Evolutionary conservation across 2,113 vertebrate species (phyloP).

Genomic region (Cebidichthys violaceus): DNA sequence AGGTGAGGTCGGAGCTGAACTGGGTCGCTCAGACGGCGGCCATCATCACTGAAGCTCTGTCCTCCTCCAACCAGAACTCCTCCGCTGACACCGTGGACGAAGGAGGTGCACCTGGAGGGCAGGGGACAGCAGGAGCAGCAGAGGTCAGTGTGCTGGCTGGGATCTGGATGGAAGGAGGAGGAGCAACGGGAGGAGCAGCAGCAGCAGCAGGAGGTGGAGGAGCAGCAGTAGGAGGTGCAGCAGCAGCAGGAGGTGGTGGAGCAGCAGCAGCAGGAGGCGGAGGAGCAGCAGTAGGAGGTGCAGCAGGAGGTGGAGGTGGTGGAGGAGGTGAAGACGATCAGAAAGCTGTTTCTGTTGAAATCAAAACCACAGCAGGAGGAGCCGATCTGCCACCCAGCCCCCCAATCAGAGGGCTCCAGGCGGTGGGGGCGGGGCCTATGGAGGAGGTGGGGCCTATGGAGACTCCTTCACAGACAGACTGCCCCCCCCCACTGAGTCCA

Average conservation of each 20-base stretch:
- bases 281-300: neutral
- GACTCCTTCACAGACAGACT: conserved; percentile 63
- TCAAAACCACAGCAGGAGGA: conserved; percentile 50
- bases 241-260: neutral
- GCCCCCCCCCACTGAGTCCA: conserved; percentile 43
- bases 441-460: conserved; percentile 14
- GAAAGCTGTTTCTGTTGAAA: conserved; percentile 74
- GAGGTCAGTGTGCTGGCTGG: conserved; percentile 67
- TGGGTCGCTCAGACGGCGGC: conserved; percentile 92
- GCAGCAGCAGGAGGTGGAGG: neutral
- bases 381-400: neutral
- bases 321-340: neutral
- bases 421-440: conserved; percentile 24
- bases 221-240: neutral
- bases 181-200: conserved; percentile 2
- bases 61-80: conserved; percentile 52
- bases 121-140: neutral
- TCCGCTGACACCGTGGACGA: neutral
- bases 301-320: neutral
- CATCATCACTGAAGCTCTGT: conserved; percentile 89
- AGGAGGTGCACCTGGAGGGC: conserved; percentile 1
- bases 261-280: neutral
- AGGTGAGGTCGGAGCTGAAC: conserved; percentile 82
- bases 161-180: conserved; percentile 57
- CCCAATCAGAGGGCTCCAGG: conserved; percentile 36